phyloP scores from a whole-genome alignment of 2,888 invertebrate genomes.

The Doris montereyensis region DNA sequence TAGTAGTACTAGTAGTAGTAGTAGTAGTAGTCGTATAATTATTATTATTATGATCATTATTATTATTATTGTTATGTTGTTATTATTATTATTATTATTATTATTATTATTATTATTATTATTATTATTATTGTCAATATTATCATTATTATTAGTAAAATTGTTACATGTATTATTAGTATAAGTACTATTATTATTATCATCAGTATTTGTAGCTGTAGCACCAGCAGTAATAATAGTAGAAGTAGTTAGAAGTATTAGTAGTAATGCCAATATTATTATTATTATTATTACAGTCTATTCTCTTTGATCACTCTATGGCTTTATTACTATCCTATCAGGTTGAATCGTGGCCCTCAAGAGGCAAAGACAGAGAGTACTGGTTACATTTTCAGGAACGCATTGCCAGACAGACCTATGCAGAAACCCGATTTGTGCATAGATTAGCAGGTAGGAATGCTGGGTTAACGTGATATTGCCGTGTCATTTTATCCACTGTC shows the following conservation, averaged over 20 bases:
- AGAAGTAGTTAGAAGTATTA: not conserved
- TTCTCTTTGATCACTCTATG: not conserved
- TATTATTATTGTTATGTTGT: no score
- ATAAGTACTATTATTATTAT: not conserved
- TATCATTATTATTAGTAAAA: no score
- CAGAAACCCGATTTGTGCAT: constrained; percentile 27
- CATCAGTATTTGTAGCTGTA: not conserved
- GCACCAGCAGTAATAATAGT: not conserved
- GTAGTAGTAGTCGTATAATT: no score
- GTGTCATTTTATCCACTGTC: no score
- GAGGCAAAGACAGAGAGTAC: constrained; percentile 4
- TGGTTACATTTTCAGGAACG: constrained; percentile 24
- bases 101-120: no score
- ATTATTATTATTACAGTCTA: not conserved
- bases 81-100: no score
- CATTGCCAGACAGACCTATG: constrained; percentile 24
- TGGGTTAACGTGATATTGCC: not conserved
- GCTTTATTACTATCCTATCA: not conserved
- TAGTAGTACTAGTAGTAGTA: no score
- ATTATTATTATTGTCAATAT: not conserved
- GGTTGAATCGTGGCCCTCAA: constrained; percentile 4
- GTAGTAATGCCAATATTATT: not conserved
- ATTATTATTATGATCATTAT: no score
- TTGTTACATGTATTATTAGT: not conserved
- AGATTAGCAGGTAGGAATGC: constrained; percentile 10